Evolutionary conservation across 2,797 vertebrate species (phyloP), one percentile per base, ranked within the genome.

Genomic region (Astyanax mexicanus): DNA sequence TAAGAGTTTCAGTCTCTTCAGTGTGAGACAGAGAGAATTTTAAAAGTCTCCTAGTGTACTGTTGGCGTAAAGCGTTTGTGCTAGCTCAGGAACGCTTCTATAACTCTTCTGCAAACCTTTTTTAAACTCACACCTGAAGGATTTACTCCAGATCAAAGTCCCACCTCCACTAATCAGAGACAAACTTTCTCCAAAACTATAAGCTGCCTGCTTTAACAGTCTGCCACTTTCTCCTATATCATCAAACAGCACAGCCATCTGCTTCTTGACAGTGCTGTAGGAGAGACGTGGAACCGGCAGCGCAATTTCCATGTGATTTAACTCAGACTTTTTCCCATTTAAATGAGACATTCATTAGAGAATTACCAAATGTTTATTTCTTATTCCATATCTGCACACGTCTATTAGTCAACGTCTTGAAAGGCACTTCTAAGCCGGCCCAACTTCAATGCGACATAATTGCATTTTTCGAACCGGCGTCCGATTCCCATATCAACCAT

Each of bases 181-280:
- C n/a, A 60, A 37, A 60, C 55, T 35, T 55, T 35, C 55, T 58
- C 25, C 55, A 10, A 19, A 37, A 10, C 32, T 38, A 38, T 13
- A 38, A 61, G 35, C 17, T 19, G 17, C 32, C 11, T 23, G 4
- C 5, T 35, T 13, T 35, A 21, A 5, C 11, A 49, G 19, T 44
- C 74, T 70, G 65, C 44, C 71, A 69, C 55, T 62, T 19, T 62
- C 54, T 19, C 72, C 17, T 54, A 47, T 37, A 61, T 19, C 32
- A 37, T 61, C 58, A 61, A 61, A 21, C 58, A 38, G 17, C 1
- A 32, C 27, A 4, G 35, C 58, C 58, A 38, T 61, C 58, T 37
- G 32, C 7, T 38, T 12, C 17, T 38, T 38, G 13, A 55, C 69
- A 37, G 17, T 37, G 35, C 55, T 62, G 68, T 55, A 6, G 37